Base-by-base conservation (phyloP, 2,113 vertebrate genomes). In the Paraplagusia blochii region DNA sequence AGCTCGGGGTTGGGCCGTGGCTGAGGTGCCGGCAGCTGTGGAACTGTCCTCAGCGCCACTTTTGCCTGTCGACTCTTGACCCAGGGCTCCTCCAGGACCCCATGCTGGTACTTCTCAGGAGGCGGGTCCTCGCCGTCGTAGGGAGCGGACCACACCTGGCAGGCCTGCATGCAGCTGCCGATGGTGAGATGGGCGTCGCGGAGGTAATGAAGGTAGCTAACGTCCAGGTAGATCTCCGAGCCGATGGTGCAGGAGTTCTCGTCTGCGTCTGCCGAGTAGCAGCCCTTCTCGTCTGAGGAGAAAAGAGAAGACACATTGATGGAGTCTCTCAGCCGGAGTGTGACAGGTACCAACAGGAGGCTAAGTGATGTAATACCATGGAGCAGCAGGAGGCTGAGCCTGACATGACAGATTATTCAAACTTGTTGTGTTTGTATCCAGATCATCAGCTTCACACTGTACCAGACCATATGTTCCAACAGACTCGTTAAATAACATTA, bases 131-230 rank as follows among this genome's bases (percentile, higher is more conserved):
- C 89, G 0, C 95, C 94, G 3, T 99, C 94, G 1, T 99, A 99
- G 2, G 74, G 90, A 1, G 94, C 93, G 0, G 97, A 98, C 97
- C 96, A 99, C 51, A 94, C 91, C 2, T 69, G 85, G 72, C 95
- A 98, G 44, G 95, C 95, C 63, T 80, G 80, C 56, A 92, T 87
- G 75, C 95, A 97, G 63, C 59, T 78, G 17, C 89, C 84, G 52
- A 99, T 96, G 77, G 87, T 86, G 59, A 87, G 80, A 55, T 92
- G 93, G 55, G 95, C 96, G 54, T 99, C 94, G 14, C 90, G 91
- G 55, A 99, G 90, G 80, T 98, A 99, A 80, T 98, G 94, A 53
- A 99, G 89, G 74, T 98, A 99, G 80, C 94, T 96, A 81, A 95
- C 92, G 59, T 99, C 96, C 85, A 98, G 80, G 69, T 92, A 75